phyloP scores from a whole-genome alignment of 2,113 vertebrate genomes.

The Dicrurus megarhynchus region DNA sequence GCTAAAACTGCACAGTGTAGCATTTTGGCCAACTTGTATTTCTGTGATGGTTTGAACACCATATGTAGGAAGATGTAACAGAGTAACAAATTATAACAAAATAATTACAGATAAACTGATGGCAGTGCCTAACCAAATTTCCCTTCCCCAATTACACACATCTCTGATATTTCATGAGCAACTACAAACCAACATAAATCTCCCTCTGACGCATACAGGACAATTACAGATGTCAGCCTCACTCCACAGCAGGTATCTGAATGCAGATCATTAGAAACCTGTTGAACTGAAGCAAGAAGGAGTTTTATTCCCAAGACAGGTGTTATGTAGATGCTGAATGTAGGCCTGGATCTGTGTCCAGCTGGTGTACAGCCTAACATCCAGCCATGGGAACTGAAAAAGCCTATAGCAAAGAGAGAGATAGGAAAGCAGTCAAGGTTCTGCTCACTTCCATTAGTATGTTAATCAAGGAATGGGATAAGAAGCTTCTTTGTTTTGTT shows the following conservation, averaged over 20 bases:
- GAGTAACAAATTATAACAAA: background rate
- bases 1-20: background rate
- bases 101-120: background rate
- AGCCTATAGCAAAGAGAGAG: background rate
- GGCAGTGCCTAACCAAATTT: background rate
- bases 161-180: background rate
- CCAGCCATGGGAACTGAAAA: background rate
- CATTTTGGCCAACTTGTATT: background rate
- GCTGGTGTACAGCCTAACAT: background rate
- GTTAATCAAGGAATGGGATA: background rate
- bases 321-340: fast-evolving
- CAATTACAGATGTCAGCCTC: background rate
- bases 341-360: background rate
- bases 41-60: background rate
- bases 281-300: background rate
- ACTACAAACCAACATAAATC: background rate
- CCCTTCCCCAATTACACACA: background rate
- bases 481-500: background rate
- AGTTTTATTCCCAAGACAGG: background rate
- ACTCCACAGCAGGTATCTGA: background rate
- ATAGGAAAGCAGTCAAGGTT: background rate
- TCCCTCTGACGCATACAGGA: background rate
- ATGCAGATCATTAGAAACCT: background rate
- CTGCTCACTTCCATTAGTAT: background rate
- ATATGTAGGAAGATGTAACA: background rate